phyloP scores from a whole-genome alignment of 2,113 vertebrate genomes.

The Rhinichthys klamathensis region DNA sequence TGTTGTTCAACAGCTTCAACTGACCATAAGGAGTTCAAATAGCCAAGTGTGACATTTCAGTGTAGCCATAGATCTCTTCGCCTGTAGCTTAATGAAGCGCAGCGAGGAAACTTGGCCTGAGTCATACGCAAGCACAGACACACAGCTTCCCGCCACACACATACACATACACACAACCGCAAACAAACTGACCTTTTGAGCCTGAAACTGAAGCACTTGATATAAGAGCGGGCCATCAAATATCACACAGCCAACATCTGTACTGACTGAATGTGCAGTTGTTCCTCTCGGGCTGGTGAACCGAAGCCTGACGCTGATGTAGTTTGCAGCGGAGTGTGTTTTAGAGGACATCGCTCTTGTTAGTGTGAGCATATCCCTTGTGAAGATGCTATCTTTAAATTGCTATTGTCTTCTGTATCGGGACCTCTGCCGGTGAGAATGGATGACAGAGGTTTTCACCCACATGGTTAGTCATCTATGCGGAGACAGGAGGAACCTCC shows the following conservation, averaged over 20 bases:
- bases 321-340: conserved; percentile 44
- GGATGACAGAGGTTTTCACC: conserved; percentile 41
- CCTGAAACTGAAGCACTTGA: conserved; percentile 58
- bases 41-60: neutral
- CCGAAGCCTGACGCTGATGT: neutral
- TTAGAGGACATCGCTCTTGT: conserved; percentile 62
- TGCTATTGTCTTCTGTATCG: conserved; percentile 61
- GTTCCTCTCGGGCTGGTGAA: conserved; percentile 19
- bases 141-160: conserved; percentile 16
- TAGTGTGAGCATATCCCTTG: conserved; percentile 47
- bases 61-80: neutral
- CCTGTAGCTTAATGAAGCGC: conserved; percentile 3
- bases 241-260: conserved; percentile 31
- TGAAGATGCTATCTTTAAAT: conserved; percentile 69
- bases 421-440: conserved; percentile 20
- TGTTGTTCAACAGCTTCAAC: neutral
- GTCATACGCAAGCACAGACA: neutral
- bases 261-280: neutral
- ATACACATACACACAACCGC: neutral
- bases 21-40: neutral
- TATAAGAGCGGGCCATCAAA: conserved; percentile 42
- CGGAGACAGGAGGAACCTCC: neutral
- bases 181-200: conserved; percentile 30
- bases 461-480: conserved; percentile 24
- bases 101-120: conserved; percentile 15